phyloP scores from a whole-genome alignment of 2,113 vertebrate species.

The Festucalex cinctus region DNA sequence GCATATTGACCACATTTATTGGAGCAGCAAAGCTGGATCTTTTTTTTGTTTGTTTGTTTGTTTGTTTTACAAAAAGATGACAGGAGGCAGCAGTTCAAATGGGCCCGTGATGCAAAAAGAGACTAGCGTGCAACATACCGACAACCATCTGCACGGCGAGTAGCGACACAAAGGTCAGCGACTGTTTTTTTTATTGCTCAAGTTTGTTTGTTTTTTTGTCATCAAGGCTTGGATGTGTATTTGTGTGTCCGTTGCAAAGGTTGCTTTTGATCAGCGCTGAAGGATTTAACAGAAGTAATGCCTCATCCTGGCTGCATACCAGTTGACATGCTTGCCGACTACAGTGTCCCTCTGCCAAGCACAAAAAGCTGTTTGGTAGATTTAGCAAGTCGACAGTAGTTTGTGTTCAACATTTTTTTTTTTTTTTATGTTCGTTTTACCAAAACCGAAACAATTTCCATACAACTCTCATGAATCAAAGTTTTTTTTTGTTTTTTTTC shows the following conservation, averaged over 20 bases:
- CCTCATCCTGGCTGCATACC: slow-evolving; percentile 57
- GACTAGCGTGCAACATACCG: background rate
- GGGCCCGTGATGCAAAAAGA: background rate
- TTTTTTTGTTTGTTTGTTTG: background rate
- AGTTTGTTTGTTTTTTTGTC: slow-evolving; percentile 13
- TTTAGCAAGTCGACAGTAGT: slow-evolving; percentile 14
- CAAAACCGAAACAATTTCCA: background rate
- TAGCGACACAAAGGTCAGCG: slow-evolving; percentile 25
- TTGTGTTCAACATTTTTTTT: background rate
- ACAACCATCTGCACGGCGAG: slow-evolving; percentile 26
- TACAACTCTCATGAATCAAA: too few species aligned
- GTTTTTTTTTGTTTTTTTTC: too few species aligned
- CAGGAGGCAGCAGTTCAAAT: background rate
- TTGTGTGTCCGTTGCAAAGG: slow-evolving; percentile 19
- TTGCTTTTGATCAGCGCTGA: slow-evolving; percentile 56
- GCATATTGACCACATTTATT: background rate
- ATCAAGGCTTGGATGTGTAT: slow-evolving; percentile 23
- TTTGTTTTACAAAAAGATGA: slow-evolving; percentile 1
- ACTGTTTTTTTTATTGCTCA: slow-evolving; percentile 25
- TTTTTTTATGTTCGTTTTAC: too few species aligned
- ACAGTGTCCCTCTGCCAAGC: slow-evolving; percentile 50
- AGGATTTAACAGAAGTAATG: slow-evolving; percentile 66
- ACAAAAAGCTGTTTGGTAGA: slow-evolving; percentile 1
- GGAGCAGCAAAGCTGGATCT: background rate
- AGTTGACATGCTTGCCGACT: slow-evolving; percentile 59